Evolutionary conservation across 2,888 invertebrate genomes (phyloP), one percentile per base, ranked within the genome.

Genomic region (Glaucopsyche alexis): DNA sequence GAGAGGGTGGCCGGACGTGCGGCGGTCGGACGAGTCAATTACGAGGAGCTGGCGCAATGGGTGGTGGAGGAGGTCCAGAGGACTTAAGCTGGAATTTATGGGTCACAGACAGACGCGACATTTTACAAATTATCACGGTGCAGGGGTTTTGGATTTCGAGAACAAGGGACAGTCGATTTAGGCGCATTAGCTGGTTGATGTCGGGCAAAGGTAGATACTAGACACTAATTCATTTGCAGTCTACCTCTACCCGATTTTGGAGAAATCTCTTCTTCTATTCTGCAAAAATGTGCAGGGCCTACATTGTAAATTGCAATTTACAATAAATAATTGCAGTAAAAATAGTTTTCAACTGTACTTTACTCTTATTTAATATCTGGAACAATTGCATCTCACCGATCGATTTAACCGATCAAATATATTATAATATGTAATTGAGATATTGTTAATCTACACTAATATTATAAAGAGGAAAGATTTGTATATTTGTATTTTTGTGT

Each of bases 11-110:
- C 86, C 87, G 89, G 87, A 85, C 89, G 87, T 83, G 81, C 80
- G 84, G 83, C 83, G 82, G 87, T 83, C 84, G 81, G 84, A 91
- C 91, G 88, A 90, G 91, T 91, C 90, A 92, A 93, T 92, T 92
- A 92, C 87, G 89, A 86, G 86, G 78, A 83, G 82, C 80, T 81
- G 82, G 81, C 89, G 82, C 87, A 83, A 88, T 90, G 90, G 90
- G 90, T 89, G 90, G 90, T 86, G 86, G 81, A 79, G 82, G 29
- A 29, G 29, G 29, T 29, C n/a, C n/a, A 4, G 29, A 29, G 29
- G 29, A 83, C 81, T 83, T 81, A 82, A 82, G 76, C 83, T 79
- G 87, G 84, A 85, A 89, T 91, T 90, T 90, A 90, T 87, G 86
- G 83, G 84, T 81, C 81, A 81, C 82, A 86, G 86, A 85, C 82